These are phyloP conservation scores for Cephus sareptanus DNA, from an alignment of 2,888 invertebrate genomes.

Conservation along the genomic window DNA sequence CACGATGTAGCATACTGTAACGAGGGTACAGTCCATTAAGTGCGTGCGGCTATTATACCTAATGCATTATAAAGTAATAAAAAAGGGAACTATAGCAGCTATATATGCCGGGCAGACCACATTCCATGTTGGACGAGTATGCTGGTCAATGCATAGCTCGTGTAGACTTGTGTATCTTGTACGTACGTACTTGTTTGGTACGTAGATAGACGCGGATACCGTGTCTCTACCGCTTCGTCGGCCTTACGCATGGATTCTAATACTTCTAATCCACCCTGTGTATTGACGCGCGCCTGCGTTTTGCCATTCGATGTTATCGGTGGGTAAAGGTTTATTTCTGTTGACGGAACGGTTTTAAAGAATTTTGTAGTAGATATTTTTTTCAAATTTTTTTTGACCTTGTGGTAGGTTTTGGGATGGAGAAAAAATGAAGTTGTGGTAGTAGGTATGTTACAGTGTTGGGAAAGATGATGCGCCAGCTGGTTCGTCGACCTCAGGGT, in stretches of 20 bases:
- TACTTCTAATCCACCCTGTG: background rate
- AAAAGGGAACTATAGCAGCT: constrained; percentile 46
- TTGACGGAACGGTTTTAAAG: background rate
- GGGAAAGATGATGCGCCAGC: background rate
- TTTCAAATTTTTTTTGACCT: background rate
- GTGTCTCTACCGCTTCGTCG: background rate
- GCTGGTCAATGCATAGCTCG: constrained; percentile 50
- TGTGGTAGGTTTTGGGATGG: background rate
- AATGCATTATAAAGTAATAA: constrained; percentile 58
- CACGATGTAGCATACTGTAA: constrained; percentile 56
- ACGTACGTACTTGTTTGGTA: constrained; percentile 24
- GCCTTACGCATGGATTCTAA: background rate
- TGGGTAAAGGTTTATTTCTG: background rate
- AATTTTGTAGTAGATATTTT: background rate
- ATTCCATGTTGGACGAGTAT: constrained; percentile 61
- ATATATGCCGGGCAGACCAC: constrained; percentile 51
- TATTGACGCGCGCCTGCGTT: background rate
- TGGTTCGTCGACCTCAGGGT: constrained; percentile 7
- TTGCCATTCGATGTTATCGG: background rate
- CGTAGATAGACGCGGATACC: background rate
- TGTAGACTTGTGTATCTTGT: constrained; percentile 27
- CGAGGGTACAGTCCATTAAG: constrained; percentile 60
- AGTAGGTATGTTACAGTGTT: background rate
- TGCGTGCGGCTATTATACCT: constrained; percentile 59
- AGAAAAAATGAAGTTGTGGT: background rate